Evolutionary conservation across 1,140 invertebrate genomes (phyloP).

Genomic region (Magallana gigas): DNA sequence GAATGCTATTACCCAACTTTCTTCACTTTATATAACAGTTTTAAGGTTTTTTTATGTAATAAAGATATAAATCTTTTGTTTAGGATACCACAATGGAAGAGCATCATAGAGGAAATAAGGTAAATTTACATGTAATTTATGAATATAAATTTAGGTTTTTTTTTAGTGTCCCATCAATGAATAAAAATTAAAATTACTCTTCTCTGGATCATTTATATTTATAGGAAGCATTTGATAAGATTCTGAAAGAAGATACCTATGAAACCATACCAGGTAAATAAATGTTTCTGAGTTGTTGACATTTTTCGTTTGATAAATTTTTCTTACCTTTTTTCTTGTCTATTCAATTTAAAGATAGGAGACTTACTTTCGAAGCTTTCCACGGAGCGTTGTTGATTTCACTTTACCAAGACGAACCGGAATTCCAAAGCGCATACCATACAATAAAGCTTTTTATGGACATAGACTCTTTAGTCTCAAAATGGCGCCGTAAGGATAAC

Average conservation of each 20-base stretch:
- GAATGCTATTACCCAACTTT: neutral
- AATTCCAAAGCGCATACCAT: too few relatives aligned
- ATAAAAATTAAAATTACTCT: neutral
- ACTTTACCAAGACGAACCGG: too few relatives aligned
- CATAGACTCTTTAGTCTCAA: too few relatives aligned
- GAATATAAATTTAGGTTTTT: neutral
- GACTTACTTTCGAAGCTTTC: neutral
- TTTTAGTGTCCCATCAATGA: neutral
- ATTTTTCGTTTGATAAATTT: neutral
- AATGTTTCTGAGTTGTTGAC: too few relatives aligned
- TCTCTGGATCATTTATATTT: too few relatives aligned
- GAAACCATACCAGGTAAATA: neutral
- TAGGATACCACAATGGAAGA: neutral
- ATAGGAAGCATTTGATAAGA: too few relatives aligned
- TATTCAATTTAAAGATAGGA: too few relatives aligned
- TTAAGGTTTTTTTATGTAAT: neutral
- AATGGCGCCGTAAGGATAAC: too few relatives aligned
- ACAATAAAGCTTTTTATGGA: too few relatives aligned
- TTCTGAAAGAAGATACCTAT: too few relatives aligned
- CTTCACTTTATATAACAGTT: neutral
- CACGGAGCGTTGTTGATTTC: too few relatives aligned
- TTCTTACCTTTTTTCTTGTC: too few relatives aligned
- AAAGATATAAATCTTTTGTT: neutral
- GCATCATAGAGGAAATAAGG: neutral
- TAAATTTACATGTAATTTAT: neutral